A percentile compares a stretch with the other conserved stretches of the same genome.
Conservation (phyloP, 2,113 vertebrate species). For the Lepisosteus oculatus region DNA sequence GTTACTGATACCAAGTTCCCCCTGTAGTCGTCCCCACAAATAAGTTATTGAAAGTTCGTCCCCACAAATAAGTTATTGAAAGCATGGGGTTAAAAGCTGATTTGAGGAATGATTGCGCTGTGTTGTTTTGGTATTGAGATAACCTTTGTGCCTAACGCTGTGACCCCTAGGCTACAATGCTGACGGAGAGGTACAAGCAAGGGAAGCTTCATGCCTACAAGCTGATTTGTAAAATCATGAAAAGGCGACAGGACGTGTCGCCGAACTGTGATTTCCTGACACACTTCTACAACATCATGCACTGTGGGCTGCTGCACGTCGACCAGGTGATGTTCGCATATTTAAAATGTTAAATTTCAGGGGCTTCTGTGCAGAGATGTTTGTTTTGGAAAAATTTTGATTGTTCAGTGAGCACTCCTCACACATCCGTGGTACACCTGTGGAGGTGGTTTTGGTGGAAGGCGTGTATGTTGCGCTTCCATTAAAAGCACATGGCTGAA, state of each 20-base stretch:
- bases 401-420: not conserved
- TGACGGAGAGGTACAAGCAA: conserved; percentile 95
- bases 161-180: conserved; percentile 85
- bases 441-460: not conserved
- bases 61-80: too few species aligned
- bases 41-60: too few species aligned
- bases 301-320: conserved; percentile 91
- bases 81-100: too few species aligned
- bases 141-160: conserved; percentile 28
- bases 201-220: conserved; percentile 98
- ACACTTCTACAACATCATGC: conserved; percentile 99
- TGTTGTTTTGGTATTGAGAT: too few species aligned
- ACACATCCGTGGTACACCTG: not conserved
- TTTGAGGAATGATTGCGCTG: too few species aligned
- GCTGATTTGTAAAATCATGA: conserved; percentile 98
- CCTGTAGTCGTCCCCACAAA: too few species aligned
- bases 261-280: conserved; percentile 95
- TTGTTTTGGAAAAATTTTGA: too few species aligned
- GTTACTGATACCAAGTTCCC: too few species aligned
- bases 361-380: too few species aligned
- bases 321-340: conserved; percentile 77
- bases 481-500: too few species aligned
- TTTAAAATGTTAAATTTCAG: too few species aligned
- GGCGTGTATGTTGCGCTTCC: conserved; percentile 1
- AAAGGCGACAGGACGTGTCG: conserved; percentile 94